Evolutionary conservation across 2,113 vertebrate species (phyloP).

Genomic region (Oncorhynchus mykiss): DNA sequence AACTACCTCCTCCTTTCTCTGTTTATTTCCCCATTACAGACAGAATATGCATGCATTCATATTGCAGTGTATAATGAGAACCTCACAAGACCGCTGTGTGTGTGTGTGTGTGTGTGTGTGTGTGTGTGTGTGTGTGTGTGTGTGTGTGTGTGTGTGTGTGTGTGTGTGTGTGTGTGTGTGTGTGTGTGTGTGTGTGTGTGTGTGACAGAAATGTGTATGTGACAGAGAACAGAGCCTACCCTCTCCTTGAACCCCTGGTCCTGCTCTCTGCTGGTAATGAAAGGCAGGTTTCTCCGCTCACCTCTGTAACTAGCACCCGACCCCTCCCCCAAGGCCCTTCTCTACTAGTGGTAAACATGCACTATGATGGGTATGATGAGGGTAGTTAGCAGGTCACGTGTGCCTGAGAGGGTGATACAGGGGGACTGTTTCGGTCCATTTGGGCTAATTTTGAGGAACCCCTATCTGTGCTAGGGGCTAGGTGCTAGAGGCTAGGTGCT

Average conservation of each 20-base stretch:
- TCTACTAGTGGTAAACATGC: background rate
- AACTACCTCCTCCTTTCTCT: background rate
- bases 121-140: background rate
- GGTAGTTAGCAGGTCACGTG: background rate
- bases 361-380: background rate
- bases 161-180: background rate
- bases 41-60: background rate
- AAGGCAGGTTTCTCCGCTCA: background rate
- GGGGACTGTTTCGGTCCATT: background rate
- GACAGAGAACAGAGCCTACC: conserved; percentile 6
- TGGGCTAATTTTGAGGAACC: background rate
- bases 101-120: background rate
- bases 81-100: background rate
- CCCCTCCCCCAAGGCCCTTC: background rate
- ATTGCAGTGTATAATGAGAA: background rate
- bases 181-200: background rate
- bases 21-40: background rate
- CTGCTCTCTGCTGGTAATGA: conserved; percentile 1
- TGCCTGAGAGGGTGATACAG: background rate
- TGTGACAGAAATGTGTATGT: background rate
- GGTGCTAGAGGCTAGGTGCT: too few species aligned
- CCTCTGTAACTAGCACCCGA: background rate
- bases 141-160: background rate
- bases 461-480: background rate
- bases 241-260: background rate